These are phyloP conservation scores for Macheiramphus alcinus DNA, from an alignment of 2,113 vertebrate species.

Conservation along the genomic window DNA sequence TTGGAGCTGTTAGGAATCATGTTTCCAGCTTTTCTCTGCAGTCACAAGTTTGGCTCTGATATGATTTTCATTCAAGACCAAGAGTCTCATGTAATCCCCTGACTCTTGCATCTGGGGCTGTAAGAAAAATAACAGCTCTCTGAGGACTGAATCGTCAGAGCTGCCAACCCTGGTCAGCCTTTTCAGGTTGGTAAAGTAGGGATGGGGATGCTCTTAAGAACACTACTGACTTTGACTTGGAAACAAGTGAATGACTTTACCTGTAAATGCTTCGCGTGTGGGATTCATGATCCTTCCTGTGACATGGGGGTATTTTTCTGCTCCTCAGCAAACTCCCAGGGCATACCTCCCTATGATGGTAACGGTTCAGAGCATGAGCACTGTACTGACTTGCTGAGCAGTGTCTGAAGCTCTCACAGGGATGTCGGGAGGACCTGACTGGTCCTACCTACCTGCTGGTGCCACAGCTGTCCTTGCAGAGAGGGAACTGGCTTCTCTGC, in stretches of 20 bases:
- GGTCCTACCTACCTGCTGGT: not conserved
- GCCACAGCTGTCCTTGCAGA: not conserved
- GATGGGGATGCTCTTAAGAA: not conserved
- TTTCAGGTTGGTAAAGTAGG: not conserved
- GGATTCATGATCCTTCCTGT: not conserved
- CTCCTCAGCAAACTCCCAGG: not conserved
- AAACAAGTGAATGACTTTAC: not conserved
- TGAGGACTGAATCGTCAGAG: not conserved
- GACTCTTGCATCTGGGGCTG: slow-evolving; percentile 9
- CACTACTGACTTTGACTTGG: not conserved
- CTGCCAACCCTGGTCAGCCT: not conserved
- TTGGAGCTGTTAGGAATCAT: not conserved
- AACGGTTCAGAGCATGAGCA: not conserved
- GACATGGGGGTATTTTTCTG: not conserved
- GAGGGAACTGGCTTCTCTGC: not conserved
- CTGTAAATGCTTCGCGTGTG: not conserved
- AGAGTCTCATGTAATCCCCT: not conserved
- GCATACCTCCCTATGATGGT: not conserved
- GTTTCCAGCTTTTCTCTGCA: slow-evolving; percentile 9
- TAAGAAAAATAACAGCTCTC: not conserved
- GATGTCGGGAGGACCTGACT: not conserved
- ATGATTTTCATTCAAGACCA: not conserved
- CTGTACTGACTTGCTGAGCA: not conserved
- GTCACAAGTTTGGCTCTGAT: not conserved
- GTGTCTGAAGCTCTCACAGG: not conserved